Evolutionary conservation across 2,113 vertebrate species (phyloP), one percentile per base, ranked within the genome.

Genomic region (Chrysochloris asiatica): DNA sequence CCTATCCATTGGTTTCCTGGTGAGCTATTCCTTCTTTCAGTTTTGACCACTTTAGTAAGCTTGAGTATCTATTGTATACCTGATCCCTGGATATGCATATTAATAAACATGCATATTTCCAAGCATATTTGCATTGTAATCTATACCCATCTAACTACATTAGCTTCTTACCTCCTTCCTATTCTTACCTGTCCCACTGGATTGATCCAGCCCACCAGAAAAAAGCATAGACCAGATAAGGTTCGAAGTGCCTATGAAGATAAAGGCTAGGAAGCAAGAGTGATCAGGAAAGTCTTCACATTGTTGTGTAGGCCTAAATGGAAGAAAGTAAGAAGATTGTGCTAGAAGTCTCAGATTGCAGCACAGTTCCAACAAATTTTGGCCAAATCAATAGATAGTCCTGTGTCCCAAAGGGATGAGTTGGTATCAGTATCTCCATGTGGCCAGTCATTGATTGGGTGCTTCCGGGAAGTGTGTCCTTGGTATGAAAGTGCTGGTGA

Each of bases 41-140:
- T 54, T 79, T 90, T 83, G 54, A 61, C 45, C 12, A 83, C 67
- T 94, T 67, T 28, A 67, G 28, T 63, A 47, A 69, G 45, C 61
- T 80, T 45, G 72, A 78, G 12, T 80, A 45, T 50, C 48, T 86
- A 9, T 59, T 86, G 30, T 80, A 19, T 61, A 48, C 48, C 91
- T 30, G 28, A 67, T 43, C 45, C 78, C n/a, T 65, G 12, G 47
- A 67, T 61, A 22, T 67, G 28, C 14, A 56, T 1, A n/a, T 84
- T 69, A n/a, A 87, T 33, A 54, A 33, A 22, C 12, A 72, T 87
- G 77, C 56, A 19, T 33, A 75, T 47, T 75, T 48, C 19, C 8
- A 38, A 36, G 19, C 19, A 22, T 47, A 26, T 30, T 14, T 83
- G 45, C 67, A 28, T 65, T 86, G 88, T 85, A 63, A 84, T 76